Evolutionary conservation across 2,888 invertebrate species (phyloP), one percentile per base, ranked within the genome.

Genomic region (Epirrhoe alternata): DNA sequence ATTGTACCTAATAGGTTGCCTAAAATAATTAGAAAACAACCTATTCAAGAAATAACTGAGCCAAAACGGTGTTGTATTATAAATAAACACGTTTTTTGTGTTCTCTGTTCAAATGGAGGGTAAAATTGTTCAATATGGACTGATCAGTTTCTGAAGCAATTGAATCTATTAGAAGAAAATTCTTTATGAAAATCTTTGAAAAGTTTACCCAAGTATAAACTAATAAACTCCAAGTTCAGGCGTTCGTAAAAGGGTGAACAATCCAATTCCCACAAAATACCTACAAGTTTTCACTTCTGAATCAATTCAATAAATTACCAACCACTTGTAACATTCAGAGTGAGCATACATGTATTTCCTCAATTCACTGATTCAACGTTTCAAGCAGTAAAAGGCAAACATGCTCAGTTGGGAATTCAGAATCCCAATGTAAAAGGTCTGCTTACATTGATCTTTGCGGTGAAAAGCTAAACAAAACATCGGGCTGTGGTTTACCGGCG

Each of bases 371-470:
- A 64, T 54, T 64, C 64, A 54, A 30, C 35, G 52, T 47, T 53
- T 52, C 52, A 51, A 57, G 35, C 56, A 53, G 47, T 64, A 53
- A 64, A 59, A 64, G 58, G 63, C 49, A 64, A 64, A 64, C 57
- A 64, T 14, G 63, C 52, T 58, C 49, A 35, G 38, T 58, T 16
- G 57, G 57, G 57, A 53, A 58, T 58, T 63, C 57, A 17, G 47
- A 63, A 58, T 54, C 31, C 10, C 38, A 33, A 53, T 55, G 49
- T 55, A 59, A 63, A 59, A 50, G 53, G 53, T 7, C 30, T 17
- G 38, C 17, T 12, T 54, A n/a, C 7, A 64, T 59, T 50, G 64
- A 64, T 55, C 47, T 54, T 31, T 7, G 51, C 16, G 12, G 47
- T 52, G 57, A 14, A 52, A 51, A 58, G 57, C 33, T 58, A 58